These are phyloP conservation scores for Globia sparganii DNA, from an alignment of 2,888 invertebrate species.

Conservation along the genomic window DNA sequence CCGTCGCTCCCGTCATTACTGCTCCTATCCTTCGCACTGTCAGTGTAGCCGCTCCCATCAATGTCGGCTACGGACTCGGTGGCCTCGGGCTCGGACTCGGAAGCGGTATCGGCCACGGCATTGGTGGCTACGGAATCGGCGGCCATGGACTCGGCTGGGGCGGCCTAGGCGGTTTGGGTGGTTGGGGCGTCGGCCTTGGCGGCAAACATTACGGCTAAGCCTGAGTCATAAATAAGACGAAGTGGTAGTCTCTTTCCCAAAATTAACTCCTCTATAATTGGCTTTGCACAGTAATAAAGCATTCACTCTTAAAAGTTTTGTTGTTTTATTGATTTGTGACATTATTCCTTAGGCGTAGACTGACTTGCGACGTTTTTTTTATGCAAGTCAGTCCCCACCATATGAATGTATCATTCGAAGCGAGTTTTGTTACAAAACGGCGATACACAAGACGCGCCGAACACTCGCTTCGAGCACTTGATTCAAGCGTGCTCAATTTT, in stretches of 20 bases:
- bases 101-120: conserved; percentile 47
- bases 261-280: conserved; percentile 50
- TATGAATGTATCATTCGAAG: not conserved
- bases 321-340: conserved; percentile 13
- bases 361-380: too few species aligned
- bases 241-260: conserved; percentile 40
- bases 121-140: conserved; percentile 21
- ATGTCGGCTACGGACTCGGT: conserved; percentile 51
- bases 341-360: not conserved
- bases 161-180: conserved; percentile 32
- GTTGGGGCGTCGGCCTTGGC: conserved; percentile 38
- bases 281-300: conserved; percentile 62
- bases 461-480: not conserved
- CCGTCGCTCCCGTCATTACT: conserved; percentile 74
- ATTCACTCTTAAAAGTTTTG: conserved; percentile 52
- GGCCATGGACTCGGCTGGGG: conserved; percentile 51
- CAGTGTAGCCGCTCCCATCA: conserved; percentile 60
- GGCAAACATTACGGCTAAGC: conserved; percentile 51
- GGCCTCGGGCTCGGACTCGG: conserved; percentile 41
- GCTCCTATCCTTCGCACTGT: conserved; percentile 73
- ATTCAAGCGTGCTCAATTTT: not conserved
- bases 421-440: not conserved
- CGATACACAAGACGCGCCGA: not conserved
- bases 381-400: not conserved
- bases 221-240: conserved; percentile 38